A percentile compares a stretch with the other conserved stretches of the same genome.
These are phyloP conservation scores for Hippocampus comes DNA, from an alignment of 2,113 vertebrate species.

Conservation along the genomic window DNA sequence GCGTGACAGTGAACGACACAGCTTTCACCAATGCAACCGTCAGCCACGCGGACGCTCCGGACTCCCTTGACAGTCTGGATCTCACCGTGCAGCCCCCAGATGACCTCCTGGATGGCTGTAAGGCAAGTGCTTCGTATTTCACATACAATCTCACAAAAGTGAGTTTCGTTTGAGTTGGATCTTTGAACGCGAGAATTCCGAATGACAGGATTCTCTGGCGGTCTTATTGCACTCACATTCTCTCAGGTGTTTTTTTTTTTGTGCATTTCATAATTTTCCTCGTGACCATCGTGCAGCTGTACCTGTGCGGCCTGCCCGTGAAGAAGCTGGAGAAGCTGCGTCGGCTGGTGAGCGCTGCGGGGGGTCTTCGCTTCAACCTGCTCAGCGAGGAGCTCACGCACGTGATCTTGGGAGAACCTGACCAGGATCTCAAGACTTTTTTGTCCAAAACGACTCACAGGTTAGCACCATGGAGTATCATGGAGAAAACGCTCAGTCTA, in stretches of 20 bases:
- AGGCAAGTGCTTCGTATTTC: constrained; percentile 67
- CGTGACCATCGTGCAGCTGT: constrained; percentile 75
- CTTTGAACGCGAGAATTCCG: too few relatives aligned
- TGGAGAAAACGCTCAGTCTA: background rate
- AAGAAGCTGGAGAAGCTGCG: constrained; percentile 90
- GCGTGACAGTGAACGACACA: constrained; percentile 81
- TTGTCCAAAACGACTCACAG: constrained; percentile 82
- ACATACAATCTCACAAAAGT: background rate
- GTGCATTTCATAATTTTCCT: background rate
- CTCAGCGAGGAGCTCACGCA: constrained; percentile 92
- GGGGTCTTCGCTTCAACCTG: constrained; percentile 91
- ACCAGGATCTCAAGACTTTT: constrained; percentile 82
- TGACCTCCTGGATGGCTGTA: constrained; percentile 91
- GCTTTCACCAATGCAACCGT: constrained; percentile 67
- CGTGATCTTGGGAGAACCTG: constrained; percentile 84
- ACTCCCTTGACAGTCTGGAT: constrained; percentile 83
- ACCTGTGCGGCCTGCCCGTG: constrained; percentile 84
- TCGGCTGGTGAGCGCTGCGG: constrained; percentile 83
- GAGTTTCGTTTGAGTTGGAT: background rate
- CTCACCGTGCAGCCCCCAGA: constrained; percentile 79
- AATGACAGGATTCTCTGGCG: too few relatives aligned
- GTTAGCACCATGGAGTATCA: constrained; percentile 52
- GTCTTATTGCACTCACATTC: background rate
- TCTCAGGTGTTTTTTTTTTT: background rate
- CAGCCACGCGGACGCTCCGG: constrained; percentile 76